Conservation (phyloP, 1,140 invertebrate genomes). For the Hormaphis cornu region DNA sequence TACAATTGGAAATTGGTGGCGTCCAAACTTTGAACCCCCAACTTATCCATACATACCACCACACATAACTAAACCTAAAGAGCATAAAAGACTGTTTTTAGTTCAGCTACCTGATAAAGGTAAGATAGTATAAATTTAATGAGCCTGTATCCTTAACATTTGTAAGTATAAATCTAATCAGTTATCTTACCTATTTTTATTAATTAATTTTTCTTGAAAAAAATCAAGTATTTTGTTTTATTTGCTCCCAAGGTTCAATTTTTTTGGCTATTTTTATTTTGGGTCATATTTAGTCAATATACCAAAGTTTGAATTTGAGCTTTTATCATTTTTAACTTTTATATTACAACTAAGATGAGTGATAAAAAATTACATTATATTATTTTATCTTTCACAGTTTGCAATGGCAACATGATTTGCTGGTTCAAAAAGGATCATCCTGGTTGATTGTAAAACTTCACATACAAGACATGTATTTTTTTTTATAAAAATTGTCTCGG, state of each 20-base stretch:
- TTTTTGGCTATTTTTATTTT: not conserved
- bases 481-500: conserved; percentile 21
- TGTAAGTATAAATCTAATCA: not conserved
- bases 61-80: conserved; percentile 98
- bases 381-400: conserved; percentile 32
- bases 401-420: conserved; percentile 30
- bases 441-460: conserved; percentile 24
- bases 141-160: not conserved
- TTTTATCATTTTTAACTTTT: conserved; percentile 3
- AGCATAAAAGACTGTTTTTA: conserved; percentile 95
- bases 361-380: conserved; percentile 31
- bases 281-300: not conserved
- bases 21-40: conserved; percentile 99
- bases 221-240: not conserved
- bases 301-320: not conserved
- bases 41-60: conserved; percentile 99
- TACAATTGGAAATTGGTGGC: conserved; percentile 99
- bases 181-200: not conserved
- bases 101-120: conserved; percentile 97
- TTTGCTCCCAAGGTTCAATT: not conserved
- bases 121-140: conserved; percentile 44
- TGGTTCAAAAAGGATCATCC: conserved; percentile 31
- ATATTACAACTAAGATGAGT: conserved; percentile 18
- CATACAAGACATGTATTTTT: conserved; percentile 29
- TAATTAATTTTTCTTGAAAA: not conserved